phyloP scores from a whole-genome alignment of 2,797 vertebrate genomes.

The Lacerta bilineata region DNA sequence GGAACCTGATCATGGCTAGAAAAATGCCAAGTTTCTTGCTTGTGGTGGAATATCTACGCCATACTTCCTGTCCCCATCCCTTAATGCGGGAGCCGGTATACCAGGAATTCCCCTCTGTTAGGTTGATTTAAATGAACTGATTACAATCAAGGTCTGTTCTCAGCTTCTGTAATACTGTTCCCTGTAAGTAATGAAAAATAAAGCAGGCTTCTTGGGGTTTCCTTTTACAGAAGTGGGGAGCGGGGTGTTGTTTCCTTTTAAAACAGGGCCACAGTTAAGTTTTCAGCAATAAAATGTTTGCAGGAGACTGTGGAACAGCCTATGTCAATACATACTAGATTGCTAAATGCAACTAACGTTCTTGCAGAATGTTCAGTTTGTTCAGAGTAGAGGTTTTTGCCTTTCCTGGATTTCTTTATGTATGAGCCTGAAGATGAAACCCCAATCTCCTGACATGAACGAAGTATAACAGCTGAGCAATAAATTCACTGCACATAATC shows the following conservation, averaged over 20 bases:
- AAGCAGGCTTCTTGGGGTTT: background rate
- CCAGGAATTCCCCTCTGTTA: background rate
- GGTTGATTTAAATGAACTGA: background rate
- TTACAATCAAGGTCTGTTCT: background rate
- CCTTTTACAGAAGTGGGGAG: background rate
- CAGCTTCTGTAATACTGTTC: background rate
- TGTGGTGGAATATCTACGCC: background rate
- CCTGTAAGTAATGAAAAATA: constrained; percentile 8
- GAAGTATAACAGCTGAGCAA: background rate
- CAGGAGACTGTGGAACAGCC: background rate
- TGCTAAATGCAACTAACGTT: background rate
- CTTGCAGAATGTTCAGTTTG: background rate
- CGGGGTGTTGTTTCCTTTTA: background rate
- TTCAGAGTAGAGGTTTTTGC: background rate
- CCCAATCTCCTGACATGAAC: background rate
- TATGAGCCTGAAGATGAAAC: background rate
- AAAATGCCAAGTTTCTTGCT: background rate
- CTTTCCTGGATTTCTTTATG: background rate
- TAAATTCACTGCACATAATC: background rate
- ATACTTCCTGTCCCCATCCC: no score
- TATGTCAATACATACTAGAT: background rate
- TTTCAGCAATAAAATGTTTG: background rate
- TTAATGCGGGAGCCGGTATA: no score
- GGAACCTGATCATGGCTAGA: background rate
- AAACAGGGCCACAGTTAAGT: background rate